A percentile compares a stretch with the other conserved stretches of the same genome.
Evolutionary conservation across 2,113 vertebrate species (phyloP).

Genomic region (Charadrius vociferus): DNA sequence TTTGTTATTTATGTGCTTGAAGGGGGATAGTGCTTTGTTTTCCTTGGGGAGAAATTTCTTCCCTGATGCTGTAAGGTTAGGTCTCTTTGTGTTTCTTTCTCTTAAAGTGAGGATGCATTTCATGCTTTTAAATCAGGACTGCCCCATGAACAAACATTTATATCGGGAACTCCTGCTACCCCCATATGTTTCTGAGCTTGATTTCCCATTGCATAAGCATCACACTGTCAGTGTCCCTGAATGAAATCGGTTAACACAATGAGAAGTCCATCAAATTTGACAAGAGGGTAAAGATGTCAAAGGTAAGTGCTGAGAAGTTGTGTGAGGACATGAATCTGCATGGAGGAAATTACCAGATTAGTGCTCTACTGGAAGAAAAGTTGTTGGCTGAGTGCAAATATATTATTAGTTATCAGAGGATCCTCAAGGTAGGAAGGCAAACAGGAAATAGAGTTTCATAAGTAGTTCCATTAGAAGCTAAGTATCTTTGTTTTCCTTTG

Average conservation of each 20-base stretch:
- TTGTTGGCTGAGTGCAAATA: background rate
- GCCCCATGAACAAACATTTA: background rate
- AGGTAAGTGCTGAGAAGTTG: background rate
- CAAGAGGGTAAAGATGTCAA: background rate
- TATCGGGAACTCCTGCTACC: background rate
- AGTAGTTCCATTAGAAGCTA: background rate
- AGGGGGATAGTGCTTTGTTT: background rate
- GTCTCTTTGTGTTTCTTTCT: background rate
- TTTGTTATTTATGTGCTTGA: background rate
- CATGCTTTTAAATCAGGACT: background rate
- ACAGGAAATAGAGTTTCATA: background rate
- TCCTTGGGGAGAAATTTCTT: background rate
- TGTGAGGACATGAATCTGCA: background rate
- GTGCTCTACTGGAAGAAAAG: background rate
- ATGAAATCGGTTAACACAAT: background rate
- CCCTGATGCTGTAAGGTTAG: background rate
- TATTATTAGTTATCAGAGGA: background rate
- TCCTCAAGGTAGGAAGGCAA: background rate
- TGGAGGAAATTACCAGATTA: background rate
- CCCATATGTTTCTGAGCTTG: background rate
- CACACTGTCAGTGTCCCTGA: rapidly evolving
- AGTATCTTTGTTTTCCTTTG: background rate
- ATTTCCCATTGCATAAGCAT: background rate
- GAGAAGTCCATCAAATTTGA: background rate
- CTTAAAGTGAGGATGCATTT: background rate